Percentiles rank a stretch among this genome's conserved stretches.
Evolutionary conservation across 1,140 invertebrate species (phyloP).

Genomic region (Caenorhabditis inopinata): DNA sequence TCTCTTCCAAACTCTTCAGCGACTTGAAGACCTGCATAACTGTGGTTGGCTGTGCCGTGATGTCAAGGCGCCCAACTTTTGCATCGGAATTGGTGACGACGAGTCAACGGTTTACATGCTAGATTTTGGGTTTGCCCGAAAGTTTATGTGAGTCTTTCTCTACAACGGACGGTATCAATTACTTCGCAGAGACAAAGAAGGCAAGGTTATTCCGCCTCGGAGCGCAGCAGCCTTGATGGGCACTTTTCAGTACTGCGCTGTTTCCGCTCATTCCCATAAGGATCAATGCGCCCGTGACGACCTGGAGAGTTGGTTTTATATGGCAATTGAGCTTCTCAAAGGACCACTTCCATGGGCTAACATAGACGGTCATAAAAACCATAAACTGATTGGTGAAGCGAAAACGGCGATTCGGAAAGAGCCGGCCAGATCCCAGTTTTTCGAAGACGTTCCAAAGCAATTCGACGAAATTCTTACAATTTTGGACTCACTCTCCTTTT

Average conservation of each 20-base stretch:
- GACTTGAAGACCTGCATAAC: slow-evolving; percentile 53
- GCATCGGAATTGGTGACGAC: slow-evolving; percentile 50
- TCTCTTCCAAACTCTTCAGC: slow-evolving; percentile 46
- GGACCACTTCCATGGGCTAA: slow-evolving; percentile 55
- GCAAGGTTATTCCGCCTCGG: slow-evolving; percentile 48
- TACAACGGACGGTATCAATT: no score
- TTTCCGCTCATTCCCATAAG: slow-evolving; percentile 52
- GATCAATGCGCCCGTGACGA: slow-evolving; percentile 54
- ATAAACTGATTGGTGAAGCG: slow-evolving; percentile 50
- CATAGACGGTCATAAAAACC: slow-evolving; percentile 46
- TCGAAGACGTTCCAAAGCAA: slow-evolving; percentile 46
- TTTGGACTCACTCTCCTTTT: slow-evolving; percentile 41
- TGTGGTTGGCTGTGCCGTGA: slow-evolving; percentile 50
- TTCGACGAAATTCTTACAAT: slow-evolving; percentile 49
- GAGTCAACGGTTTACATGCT: slow-evolving; percentile 53
- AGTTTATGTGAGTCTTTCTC: slow-evolving; percentile 43
- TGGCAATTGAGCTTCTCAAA: slow-evolving; percentile 48
- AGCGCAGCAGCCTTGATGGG: slow-evolving; percentile 52
- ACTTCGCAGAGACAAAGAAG: slow-evolving; percentile 49
- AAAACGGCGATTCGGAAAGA: not conserved
- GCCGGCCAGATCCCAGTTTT: slow-evolving; percentile 36
- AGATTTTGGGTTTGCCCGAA: slow-evolving; percentile 57
- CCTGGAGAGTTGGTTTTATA: slow-evolving; percentile 55
- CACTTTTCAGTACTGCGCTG: slow-evolving; percentile 55
- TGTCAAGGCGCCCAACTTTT: slow-evolving; percentile 57